A percentile compares a stretch with the other conserved stretches of the same genome.
These are phyloP conservation scores for Druceiella hillmani DNA, from an alignment of 2,888 invertebrate genomes.

Conservation along the genomic window DNA sequence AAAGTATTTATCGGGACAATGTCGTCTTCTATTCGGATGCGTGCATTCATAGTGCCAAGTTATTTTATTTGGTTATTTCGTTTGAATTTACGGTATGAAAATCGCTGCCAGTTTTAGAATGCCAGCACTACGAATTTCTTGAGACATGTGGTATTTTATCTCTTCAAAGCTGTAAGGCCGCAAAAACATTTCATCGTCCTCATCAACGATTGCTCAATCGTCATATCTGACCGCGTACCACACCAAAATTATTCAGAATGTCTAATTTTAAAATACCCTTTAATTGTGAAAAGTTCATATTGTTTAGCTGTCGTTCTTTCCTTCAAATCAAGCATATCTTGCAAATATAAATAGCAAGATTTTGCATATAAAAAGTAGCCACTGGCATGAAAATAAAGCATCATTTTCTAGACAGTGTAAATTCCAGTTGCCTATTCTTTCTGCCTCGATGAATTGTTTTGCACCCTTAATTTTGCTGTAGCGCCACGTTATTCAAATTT, in stretches of 20 bases:
- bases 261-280: conserved; percentile 27
- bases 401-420: conserved; percentile 25
- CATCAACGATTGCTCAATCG: conserved; percentile 32
- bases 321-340: conserved; percentile 30
- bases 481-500: conserved; percentile 7
- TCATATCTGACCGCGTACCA: conserved; percentile 26
- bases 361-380: conserved; percentile 32
- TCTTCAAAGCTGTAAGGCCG: too few relatives aligned
- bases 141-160: too few relatives aligned
- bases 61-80: too few relatives aligned
- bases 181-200: too few relatives aligned
- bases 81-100: too few relatives aligned
- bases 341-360: conserved; percentile 30
- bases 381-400: conserved; percentile 31
- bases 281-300: conserved; percentile 14
- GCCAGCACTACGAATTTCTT: too few relatives aligned
- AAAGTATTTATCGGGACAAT: too few relatives aligned
- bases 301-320: conserved; percentile 18
- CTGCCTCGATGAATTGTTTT: conserved; percentile 29
- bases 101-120: too few relatives aligned
- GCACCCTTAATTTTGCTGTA: conserved; percentile 22
- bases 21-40: too few relatives aligned
- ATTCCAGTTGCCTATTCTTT: conserved; percentile 27
- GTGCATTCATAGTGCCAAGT: too few relatives aligned
- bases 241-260: conserved; percentile 23